Conservation (phyloP, 2,888 invertebrate species). For the Pammene fasciana region DNA sequence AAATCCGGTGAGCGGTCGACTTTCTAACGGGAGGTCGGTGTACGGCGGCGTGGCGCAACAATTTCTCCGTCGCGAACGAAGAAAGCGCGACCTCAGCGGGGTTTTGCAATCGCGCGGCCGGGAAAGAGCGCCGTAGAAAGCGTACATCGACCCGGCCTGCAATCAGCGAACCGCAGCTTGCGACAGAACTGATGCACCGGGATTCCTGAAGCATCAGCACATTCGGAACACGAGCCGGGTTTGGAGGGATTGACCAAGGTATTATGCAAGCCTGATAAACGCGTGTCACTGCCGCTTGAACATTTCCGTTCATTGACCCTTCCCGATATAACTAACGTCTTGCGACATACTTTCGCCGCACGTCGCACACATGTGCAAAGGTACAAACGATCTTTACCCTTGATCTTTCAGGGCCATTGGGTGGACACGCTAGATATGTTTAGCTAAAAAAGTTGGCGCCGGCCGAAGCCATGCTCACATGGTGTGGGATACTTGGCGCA, state of each 20-base stretch:
- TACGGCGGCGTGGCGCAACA: constrained; percentile 80
- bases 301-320: constrained; percentile 83
- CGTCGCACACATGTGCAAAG: constrained; percentile 59
- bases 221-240: constrained; percentile 47
- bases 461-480: constrained; percentile 47
- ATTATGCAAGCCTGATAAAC: constrained; percentile 79
- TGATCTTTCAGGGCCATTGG: constrained; percentile 66
- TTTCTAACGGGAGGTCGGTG: constrained; percentile 83
- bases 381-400: constrained; percentile 54
- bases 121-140: constrained; percentile 76
- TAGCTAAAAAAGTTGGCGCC: constrained; percentile 51
- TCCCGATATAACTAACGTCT: constrained; percentile 74
- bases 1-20: constrained; percentile 82
- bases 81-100: constrained; percentile 82
- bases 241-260: constrained; percentile 66
- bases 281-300: constrained; percentile 77
- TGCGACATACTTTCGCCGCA: constrained; percentile 71
- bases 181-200: constrained; percentile 63
- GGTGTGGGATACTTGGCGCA: constrained; percentile 47
- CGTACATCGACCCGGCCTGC: constrained; percentile 63
- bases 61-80: constrained; percentile 83
- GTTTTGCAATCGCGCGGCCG: constrained; percentile 77
- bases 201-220: constrained; percentile 48
- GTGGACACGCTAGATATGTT: constrained; percentile 55
- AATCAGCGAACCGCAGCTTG: constrained; percentile 62